These are phyloP conservation scores for Nomada ferruginata DNA, from an alignment of 2,888 invertebrate species.

Conservation along the genomic window DNA sequence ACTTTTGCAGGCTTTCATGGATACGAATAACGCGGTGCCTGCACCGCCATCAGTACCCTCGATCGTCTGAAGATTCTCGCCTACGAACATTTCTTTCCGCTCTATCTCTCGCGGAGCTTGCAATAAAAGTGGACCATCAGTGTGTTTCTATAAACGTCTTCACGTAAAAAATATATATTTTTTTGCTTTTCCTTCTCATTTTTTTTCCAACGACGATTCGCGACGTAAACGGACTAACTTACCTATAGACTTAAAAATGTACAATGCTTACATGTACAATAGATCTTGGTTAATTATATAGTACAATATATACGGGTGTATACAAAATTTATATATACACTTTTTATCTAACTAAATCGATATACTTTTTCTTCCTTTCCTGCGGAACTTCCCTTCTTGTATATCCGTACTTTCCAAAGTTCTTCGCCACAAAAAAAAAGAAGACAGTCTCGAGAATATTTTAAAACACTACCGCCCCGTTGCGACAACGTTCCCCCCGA, in stretches of 20 bases:
- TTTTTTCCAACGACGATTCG: conserved; percentile 77
- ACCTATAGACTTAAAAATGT: conserved; percentile 67
- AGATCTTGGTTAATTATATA: conserved; percentile 66
- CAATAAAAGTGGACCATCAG: conserved; percentile 61
- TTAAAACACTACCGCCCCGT: conserved; percentile 10
- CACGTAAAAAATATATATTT: conserved; percentile 83
- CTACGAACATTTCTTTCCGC: conserved; percentile 2
- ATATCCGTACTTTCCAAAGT: conserved; percentile 28
- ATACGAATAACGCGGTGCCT: conserved; percentile 60
- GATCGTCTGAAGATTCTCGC: conserved; percentile 22
- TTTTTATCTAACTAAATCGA: conserved; percentile 23
- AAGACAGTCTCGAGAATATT: conserved; percentile 46
- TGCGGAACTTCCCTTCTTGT: conserved; percentile 6
- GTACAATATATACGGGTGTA: conserved; percentile 39
- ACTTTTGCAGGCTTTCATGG: conserved; percentile 76
- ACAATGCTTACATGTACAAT: conserved; percentile 65
- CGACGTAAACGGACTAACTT: conserved; percentile 75
- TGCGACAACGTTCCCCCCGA: conserved; percentile 5
- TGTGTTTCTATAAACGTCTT: conserved; percentile 78
- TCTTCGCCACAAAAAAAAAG: conserved; percentile 1
- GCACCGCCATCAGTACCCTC: conserved; percentile 42
- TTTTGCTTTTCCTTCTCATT: too few species aligned
- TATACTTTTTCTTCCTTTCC: conserved; percentile 33
- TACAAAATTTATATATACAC: conserved; percentile 22
- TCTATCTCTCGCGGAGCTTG: conserved; percentile 8